phyloP scores from a whole-genome alignment of 1,140 invertebrate species.

The Drosophila arawakana region DNA sequence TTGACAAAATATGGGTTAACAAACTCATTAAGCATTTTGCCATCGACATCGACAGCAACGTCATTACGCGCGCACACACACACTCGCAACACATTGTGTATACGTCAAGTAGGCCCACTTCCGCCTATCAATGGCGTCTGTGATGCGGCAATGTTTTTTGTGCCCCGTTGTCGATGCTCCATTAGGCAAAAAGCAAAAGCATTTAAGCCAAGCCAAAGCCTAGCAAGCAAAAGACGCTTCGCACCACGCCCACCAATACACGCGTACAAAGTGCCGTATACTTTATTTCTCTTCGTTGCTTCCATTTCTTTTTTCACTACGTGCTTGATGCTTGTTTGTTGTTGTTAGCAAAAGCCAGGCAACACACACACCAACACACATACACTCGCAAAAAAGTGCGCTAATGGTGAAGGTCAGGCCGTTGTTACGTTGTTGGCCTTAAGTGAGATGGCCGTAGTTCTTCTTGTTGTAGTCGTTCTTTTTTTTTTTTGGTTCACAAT shows the following conservation, averaged over 20 bases:
- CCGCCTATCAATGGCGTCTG: slow-evolving; percentile 67
- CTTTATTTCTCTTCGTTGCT: slow-evolving; percentile 10
- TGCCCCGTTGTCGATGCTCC: slow-evolving; percentile 45
- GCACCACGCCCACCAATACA: slow-evolving; percentile 45
- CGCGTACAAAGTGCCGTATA: slow-evolving; percentile 39
- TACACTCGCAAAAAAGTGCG: slow-evolving; percentile 43
- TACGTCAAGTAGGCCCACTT: slow-evolving; percentile 66
- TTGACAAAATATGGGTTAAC: slow-evolving; percentile 59
- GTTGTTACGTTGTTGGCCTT: slow-evolving; percentile 76
- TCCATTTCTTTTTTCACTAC: slow-evolving; percentile 19
- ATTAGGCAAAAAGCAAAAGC: slow-evolving; percentile 76
- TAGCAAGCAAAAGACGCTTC: slow-evolving; percentile 4
- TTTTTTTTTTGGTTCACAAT: slow-evolving; percentile 15
- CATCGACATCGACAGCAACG: slow-evolving; percentile 12
- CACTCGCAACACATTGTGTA: slow-evolving; percentile 48
- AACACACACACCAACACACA: neutral
- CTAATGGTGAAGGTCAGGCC: slow-evolving; percentile 77
- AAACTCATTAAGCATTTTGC: slow-evolving; percentile 68
- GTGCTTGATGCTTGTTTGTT: slow-evolving; percentile 31
- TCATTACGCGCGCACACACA: neutral
- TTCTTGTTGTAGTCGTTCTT: slow-evolving; percentile 21
- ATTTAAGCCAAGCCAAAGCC: slow-evolving; percentile 61
- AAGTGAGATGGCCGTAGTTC: slow-evolving; percentile 53
- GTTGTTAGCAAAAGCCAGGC: slow-evolving; percentile 30
- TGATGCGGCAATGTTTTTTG: slow-evolving; percentile 42